phyloP scores from a whole-genome alignment of 2,797 vertebrate species.

The Myotis vivesi region DNA sequence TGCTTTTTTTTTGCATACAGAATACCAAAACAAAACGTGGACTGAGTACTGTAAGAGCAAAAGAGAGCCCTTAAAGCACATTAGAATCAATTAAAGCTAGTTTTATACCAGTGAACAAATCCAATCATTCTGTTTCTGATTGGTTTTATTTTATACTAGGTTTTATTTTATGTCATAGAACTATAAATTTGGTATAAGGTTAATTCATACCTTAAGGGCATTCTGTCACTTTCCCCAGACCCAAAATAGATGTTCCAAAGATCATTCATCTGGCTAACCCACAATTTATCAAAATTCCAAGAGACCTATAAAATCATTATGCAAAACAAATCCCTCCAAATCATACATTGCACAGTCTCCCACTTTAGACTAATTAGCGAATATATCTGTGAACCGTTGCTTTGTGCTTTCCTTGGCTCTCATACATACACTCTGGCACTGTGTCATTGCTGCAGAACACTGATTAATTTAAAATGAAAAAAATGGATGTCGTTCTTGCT shows the following conservation, averaged over 20 bases:
- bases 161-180: conserved; percentile 73
- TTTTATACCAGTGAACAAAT: conserved; percentile 72
- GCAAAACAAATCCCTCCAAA: conserved; percentile 71
- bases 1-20: conserved; percentile 66
- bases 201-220: conserved; percentile 69
- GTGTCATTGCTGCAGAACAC: conserved; percentile 79
- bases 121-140: conserved; percentile 62
- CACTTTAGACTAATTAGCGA: conserved; percentile 75
- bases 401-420: conserved; percentile 84
- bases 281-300: conserved; percentile 75
- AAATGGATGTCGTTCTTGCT: conserved; percentile 67
- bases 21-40: conserved; percentile 57
- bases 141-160: conserved; percentile 72
- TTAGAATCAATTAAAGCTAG: conserved; percentile 68
- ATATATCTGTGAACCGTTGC: conserved; percentile 66
- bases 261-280: conserved; percentile 69
- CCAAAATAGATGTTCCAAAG: conserved; percentile 72
- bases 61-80: conserved; percentile 73
- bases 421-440: conserved; percentile 80
- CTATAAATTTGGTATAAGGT: conserved; percentile 55
- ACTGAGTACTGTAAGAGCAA: conserved; percentile 72
- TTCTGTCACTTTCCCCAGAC: conserved; percentile 66
- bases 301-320: conserved; percentile 69
- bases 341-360: conserved; percentile 80
- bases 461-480: conserved; percentile 75